Evolutionary conservation across 2,797 vertebrate species (phyloP).

Genomic region (Margarornis squamiger): DNA sequence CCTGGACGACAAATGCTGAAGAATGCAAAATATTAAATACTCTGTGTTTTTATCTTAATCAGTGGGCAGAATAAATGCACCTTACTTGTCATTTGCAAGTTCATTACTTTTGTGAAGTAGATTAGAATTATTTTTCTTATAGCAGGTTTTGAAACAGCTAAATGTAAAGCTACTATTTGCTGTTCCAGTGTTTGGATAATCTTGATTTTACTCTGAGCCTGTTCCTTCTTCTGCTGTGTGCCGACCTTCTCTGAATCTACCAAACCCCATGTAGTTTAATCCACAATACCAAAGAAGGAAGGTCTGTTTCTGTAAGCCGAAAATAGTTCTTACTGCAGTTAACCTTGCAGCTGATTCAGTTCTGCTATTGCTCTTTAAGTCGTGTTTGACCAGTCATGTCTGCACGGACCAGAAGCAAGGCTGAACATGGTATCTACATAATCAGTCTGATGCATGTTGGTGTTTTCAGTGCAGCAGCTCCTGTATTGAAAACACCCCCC

Average conservation of each 20-base stretch:
- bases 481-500: neutral
- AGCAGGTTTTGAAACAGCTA: neutral
- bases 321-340: slow-evolving; percentile 1
- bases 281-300: slow-evolving; percentile 13
- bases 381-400: neutral
- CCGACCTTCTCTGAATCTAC: neutral
- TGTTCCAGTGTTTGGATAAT: neutral
- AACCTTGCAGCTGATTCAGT: neutral
- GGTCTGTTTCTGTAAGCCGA: neutral
- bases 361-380: neutral
- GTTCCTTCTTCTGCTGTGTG: neutral
- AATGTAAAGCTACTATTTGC: neutral
- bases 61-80: neutral
- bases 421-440: neutral
- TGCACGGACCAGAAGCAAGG: neutral
- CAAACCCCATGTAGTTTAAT: neutral
- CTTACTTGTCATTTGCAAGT: neutral
- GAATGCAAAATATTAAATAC: slow-evolving; percentile 21
- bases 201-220: neutral
- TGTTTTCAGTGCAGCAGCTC: neutral
- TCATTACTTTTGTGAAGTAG: neutral
- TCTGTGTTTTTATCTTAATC: neutral
- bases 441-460: accelerated
- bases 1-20: neutral
- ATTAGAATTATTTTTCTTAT: neutral